Base-by-base conservation (phyloP, 1,140 invertebrate genomes). In the Drosophila quadrilineata region DNA sequence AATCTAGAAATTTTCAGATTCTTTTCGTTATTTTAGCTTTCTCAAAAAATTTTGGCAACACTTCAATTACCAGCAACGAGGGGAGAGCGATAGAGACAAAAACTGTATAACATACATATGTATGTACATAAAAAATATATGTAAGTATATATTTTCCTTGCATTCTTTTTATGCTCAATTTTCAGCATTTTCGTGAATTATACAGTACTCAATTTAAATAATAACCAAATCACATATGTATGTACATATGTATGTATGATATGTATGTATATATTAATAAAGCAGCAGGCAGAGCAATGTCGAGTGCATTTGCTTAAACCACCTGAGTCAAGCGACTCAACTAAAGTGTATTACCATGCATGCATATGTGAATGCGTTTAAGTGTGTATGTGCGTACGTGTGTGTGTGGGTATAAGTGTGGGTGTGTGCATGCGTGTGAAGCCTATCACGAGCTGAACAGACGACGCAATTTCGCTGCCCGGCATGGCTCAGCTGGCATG, bases 141-240 rank as follows among this genome's bases (percentile, higher is more conserved):
- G 16, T 12, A 4, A 22, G 10, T 21, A 10, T 6, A 41, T 22
- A 43, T 28, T 28, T 14, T 0, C 19, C 2, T 8, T 38, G 17
- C 8, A 52, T 71, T 65, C 38, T 36, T 29, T 17, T 19, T 31
- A 14, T 40, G 59, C 9, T 14, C 8, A 40, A 52, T 49, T 72
- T 62, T 57, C 60, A n/a, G n/a, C 67, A 60, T 74, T 75, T 68
- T 67, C n/a, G 26, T 24, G 35, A 41, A 46, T 38, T 66, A 73
- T 76, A 82, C 73, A 84, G 59, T 76, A 76, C 54, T n/a, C 58
- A 63, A 65, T 70, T 84, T 69, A 64, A 64, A 84, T 71, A 69
- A 56, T 33, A 50, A 43, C 40, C 75, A 65, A 66, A n/a, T n/a
- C n/a, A n/a, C n/a, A n/a, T n/a, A n/a, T n/a, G n/a, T n/a, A n/a